Conservation (phyloP, 1,140 invertebrate species). For the Drosophila tropicalis region DNA sequence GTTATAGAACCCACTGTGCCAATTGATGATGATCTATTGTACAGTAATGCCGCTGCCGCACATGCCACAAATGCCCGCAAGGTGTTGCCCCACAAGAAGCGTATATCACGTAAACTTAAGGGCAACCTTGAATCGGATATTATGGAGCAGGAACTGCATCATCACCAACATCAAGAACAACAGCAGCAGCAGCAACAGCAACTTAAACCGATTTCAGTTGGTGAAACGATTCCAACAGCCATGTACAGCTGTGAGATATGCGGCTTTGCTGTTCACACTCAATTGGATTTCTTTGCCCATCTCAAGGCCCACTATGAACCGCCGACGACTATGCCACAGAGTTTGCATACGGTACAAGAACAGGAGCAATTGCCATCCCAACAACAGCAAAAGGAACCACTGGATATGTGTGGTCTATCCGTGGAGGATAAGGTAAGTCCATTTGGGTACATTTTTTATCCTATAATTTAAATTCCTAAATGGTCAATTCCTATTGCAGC, state of each 20-base stretch:
- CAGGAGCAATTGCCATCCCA: conserved; percentile 34
- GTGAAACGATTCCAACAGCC: conserved; percentile 15
- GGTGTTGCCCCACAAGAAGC: conserved; percentile 85
- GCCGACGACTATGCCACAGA: conserved; percentile 38
- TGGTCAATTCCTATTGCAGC: conserved; percentile 43
- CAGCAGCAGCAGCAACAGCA: conserved; percentile 45
- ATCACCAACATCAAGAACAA: conserved; percentile 51
- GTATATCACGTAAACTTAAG: conserved; percentile 85
- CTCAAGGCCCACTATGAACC: conserved; percentile 90
- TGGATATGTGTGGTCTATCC: conserved; percentile 62
- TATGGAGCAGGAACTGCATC: conserved; percentile 18
- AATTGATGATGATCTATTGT: conserved; percentile 65
- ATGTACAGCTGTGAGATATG: conserved; percentile 88
- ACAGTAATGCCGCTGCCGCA: conserved; percentile 22
- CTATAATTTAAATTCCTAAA: background rate
- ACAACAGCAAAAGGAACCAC: conserved; percentile 60
- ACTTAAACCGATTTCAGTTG: conserved; percentile 45
- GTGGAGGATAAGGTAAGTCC: conserved; percentile 55
- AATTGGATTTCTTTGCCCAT: conserved; percentile 90
- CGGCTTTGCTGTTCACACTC: conserved; percentile 85
- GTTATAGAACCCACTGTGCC: conserved; percentile 67
- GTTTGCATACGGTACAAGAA: conserved; percentile 33
- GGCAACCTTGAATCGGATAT: conserved; percentile 62
- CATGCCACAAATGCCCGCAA: conserved; percentile 66
- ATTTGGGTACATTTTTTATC: background rate